Percentiles rank a stretch among this genome's conserved stretches.
phyloP scores from a whole-genome alignment of 2,888 invertebrate species.

The Drosophila emarginata region DNA sequence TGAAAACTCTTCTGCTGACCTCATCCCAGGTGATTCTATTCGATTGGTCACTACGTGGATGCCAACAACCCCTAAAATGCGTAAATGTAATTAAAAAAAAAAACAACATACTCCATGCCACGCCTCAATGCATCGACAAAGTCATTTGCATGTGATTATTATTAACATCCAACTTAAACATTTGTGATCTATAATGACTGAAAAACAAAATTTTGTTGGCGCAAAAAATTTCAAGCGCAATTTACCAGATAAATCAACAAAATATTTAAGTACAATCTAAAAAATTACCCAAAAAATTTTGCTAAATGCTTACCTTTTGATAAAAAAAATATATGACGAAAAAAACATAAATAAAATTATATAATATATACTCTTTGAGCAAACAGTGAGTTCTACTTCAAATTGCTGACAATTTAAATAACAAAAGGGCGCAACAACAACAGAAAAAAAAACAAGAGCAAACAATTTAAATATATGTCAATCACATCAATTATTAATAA shows the following conservation, averaged over 20 bases:
- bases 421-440: background rate
- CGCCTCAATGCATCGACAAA: conserved; percentile 42
- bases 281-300: conserved; percentile 5
- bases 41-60: background rate
- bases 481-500: conserved; percentile 26
- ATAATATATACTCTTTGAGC: background rate
- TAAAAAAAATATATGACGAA: too few relatives aligned
- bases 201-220: conserved; percentile 18
- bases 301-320: background rate
- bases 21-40: background rate
- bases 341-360: background rate
- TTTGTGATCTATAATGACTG: conserved; percentile 26
- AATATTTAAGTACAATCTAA: conserved; percentile 22
- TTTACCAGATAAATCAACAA: conserved; percentile 32
- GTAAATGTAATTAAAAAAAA: background rate
- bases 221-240: conserved; percentile 39
- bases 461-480: conserved; percentile 3
- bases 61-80: background rate
- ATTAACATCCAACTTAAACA: conserved; percentile 10
- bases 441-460: background rate
- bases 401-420: conserved; percentile 19
- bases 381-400: background rate
- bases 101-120: conserved; percentile 3
- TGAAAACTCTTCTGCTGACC: background rate
- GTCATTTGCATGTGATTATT: conserved; percentile 37